Conservation (phyloP, 2,113 vertebrate species). For the Vulpes ferrilata region DNA sequence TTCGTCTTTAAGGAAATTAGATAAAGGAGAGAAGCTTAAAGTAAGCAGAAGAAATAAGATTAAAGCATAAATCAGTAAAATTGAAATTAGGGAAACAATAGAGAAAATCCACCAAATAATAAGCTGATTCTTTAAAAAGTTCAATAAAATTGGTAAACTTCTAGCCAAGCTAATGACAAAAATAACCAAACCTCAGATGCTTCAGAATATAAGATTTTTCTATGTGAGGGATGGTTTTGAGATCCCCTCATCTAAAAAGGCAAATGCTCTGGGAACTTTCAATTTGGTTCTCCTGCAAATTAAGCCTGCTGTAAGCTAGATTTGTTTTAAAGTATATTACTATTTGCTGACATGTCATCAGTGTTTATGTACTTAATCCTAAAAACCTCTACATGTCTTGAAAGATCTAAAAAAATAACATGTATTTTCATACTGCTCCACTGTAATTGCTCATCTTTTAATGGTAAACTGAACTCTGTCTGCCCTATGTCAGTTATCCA, state of each 20-base stretch:
- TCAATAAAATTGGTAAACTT: background rate
- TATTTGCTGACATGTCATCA: slow-evolving; percentile 6
- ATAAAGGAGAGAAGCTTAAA: background rate
- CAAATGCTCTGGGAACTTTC: background rate
- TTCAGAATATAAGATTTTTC: background rate
- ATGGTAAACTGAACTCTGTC: background rate
- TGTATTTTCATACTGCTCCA: background rate
- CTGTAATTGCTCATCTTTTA: background rate
- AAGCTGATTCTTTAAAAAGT: background rate
- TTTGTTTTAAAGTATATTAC: background rate
- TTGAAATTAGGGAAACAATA: background rate
- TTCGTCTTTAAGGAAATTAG: background rate
- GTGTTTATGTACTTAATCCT: slow-evolving; percentile 33
- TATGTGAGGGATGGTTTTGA: background rate
- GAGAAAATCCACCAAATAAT: background rate
- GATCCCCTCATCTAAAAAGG: background rate
- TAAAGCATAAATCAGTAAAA: background rate
- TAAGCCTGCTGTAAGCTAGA: background rate
- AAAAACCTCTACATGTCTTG: background rate
- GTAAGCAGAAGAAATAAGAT: background rate
- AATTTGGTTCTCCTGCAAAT: background rate
- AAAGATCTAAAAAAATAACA: background rate
- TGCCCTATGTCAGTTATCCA: background rate
- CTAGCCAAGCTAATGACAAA: background rate
- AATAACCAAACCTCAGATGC: background rate